Percentiles rank a stretch among this genome's conserved stretches.
These are phyloP conservation scores for Bagarius yarrelli DNA, from an alignment of 2,113 vertebrate genomes.

Conservation along the genomic window DNA sequence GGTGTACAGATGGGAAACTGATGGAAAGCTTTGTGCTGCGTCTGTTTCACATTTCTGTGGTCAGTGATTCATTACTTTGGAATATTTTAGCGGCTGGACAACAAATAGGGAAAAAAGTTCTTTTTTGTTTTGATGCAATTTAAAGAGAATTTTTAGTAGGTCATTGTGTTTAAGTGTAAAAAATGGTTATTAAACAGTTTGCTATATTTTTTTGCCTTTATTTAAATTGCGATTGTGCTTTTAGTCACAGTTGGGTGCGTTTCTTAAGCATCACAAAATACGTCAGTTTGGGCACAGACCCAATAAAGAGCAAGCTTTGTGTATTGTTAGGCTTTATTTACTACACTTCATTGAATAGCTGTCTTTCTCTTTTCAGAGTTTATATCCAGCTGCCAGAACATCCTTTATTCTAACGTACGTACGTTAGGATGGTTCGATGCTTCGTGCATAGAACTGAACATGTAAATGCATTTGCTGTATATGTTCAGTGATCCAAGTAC, in stretches of 20 bases:
- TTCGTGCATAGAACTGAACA: background rate
- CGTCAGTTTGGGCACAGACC: background rate
- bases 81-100: constrained; percentile 32
- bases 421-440: background rate
- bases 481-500: background rate
- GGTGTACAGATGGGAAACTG: background rate
- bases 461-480: too few species aligned
- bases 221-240: background rate
- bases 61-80: constrained; percentile 39
- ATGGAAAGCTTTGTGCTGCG: background rate
- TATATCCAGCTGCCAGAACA: background rate
- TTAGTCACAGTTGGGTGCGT: background rate
- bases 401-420: background rate
- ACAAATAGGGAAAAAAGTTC: background rate
- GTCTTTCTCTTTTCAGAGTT: background rate
- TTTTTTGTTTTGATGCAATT: background rate
- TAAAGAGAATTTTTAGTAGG: background rate
- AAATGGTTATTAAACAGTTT: background rate
- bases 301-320: constrained; percentile 1
- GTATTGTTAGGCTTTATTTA: background rate
- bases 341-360: background rate
- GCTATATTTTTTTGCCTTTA: background rate
- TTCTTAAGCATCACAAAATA: background rate
- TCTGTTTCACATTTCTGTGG: constrained; percentile 20
- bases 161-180: background rate